A percentile compares a stretch with the other conserved stretches of the same genome.
Evolutionary conservation across 2,113 vertebrate species (phyloP).

Genomic region (Gambusia affinis): DNA sequence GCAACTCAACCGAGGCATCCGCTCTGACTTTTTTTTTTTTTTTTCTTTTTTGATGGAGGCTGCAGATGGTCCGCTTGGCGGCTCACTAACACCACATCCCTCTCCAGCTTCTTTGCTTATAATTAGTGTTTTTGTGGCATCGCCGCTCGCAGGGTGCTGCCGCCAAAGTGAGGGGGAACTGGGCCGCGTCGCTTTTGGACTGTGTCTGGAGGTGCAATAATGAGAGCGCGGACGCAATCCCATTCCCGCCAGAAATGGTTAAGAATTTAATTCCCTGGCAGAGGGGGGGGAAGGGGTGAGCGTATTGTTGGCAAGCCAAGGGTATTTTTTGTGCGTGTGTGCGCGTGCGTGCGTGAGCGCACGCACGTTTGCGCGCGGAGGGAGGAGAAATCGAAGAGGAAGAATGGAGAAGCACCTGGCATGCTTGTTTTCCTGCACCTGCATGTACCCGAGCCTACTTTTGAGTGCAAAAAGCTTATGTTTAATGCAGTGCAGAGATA

Average conservation of each 20-base stretch:
- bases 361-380: not conserved
- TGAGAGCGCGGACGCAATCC: constrained; percentile 26
- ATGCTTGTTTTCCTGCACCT: constrained; percentile 24
- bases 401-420: constrained; percentile 51
- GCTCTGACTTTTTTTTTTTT: constrained; percentile 14
- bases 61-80: constrained; percentile 70
- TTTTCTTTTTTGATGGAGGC: constrained; percentile 42
- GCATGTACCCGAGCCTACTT: not conserved
- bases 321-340: not conserved
- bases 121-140: constrained; percentile 53
- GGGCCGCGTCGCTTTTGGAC: constrained; percentile 28
- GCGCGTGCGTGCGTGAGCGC: not conserved
- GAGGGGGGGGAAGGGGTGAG: not conserved
- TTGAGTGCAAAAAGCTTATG: constrained; percentile 11
- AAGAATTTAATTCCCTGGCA: constrained; percentile 41
- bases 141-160: constrained; percentile 47
- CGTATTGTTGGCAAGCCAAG: not conserved
- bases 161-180: constrained; percentile 41
- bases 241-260: constrained; percentile 35
- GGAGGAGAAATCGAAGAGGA: not conserved
- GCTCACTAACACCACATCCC: constrained; percentile 37
- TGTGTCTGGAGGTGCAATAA: constrained; percentile 37
- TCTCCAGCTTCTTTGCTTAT: constrained; percentile 39
- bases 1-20: constrained; percentile 57
- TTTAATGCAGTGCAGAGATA: constrained; percentile 23